phyloP scores from a whole-genome alignment of 30 jellyfish, hydroid and myxozoan genomes.

The Cassiopea xamachana region DNA sequence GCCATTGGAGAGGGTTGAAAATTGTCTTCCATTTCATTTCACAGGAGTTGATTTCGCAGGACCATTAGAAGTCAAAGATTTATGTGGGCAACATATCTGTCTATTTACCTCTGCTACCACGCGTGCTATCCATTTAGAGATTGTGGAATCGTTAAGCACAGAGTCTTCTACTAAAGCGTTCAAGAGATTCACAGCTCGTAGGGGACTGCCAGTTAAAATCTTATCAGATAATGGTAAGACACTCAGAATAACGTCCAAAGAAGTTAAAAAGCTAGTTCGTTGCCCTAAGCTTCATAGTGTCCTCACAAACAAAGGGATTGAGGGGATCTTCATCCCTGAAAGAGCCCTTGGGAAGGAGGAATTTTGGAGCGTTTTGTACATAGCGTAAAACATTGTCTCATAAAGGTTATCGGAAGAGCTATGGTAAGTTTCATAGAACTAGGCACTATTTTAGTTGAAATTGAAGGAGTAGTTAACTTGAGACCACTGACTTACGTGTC shows the following conservation, averaged over 20 bases:
- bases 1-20: slow-evolving; percentile 36
- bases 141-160: slow-evolving; percentile 19
- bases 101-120: slow-evolving; percentile 64
- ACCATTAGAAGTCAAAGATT: slow-evolving; percentile 1
- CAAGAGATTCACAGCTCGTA: slow-evolving; percentile 18
- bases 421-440: slow-evolving; percentile 25
- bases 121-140: slow-evolving; percentile 61
- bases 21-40: slow-evolving; percentile 49
- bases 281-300: slow-evolving; percentile 7
- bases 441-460: slow-evolving; percentile 30
- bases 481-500: slow-evolving; percentile 28
- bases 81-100: slow-evolving; percentile 27
- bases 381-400: slow-evolving; percentile 19
- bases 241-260: slow-evolving; percentile 29
- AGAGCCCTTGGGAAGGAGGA: slow-evolving; percentile 65
- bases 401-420: slow-evolving; percentile 45
- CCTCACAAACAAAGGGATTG: slow-evolving; percentile 14
- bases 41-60: slow-evolving; percentile 69
- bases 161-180: slow-evolving; percentile 14
- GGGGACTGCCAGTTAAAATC: slow-evolving; percentile 42
- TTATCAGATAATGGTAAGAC: slow-evolving; percentile 51
- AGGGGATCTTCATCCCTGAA: slow-evolving; percentile 29
- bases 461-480: slow-evolving; percentile 39
- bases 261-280: slow-evolving; percentile 17
- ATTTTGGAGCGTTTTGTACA: slow-evolving; percentile 27